phyloP scores from a whole-genome alignment of 2,888 invertebrate species.

The Caenorhabditis sp. region DNA sequence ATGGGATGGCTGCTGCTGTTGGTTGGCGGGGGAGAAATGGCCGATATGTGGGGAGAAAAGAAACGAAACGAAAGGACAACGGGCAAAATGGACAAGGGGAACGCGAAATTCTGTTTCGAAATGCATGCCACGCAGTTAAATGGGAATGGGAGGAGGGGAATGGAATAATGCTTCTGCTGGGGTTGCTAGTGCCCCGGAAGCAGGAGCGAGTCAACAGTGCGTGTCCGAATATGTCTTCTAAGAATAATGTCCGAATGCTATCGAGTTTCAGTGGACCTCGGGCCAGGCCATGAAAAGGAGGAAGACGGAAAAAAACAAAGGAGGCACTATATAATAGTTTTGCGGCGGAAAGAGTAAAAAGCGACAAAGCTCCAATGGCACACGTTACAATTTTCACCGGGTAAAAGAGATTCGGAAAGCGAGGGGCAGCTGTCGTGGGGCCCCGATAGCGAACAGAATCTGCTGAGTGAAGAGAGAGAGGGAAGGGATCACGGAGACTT shows the following conservation, averaged over 20 bases:
- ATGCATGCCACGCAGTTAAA: constrained; percentile 1
- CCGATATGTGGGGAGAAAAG: neutral
- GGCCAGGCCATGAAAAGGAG: neutral
- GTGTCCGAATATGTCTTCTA: too few species aligned
- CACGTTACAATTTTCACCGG: constrained; percentile 13
- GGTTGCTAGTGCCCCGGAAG: neutral
- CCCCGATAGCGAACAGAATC: constrained; percentile 26
- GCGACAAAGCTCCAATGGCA: constrained; percentile 8
- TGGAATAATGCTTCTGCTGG: too few species aligned
- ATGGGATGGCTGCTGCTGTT: neutral
- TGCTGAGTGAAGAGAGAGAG: neutral
- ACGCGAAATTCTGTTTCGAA: constrained; percentile 17
- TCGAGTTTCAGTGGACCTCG: neutral
- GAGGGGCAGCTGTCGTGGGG: constrained; percentile 53
- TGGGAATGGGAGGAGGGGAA: too few species aligned
- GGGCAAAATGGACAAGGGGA: neutral
- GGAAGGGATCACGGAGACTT: constrained; percentile 15
- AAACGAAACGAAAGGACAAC: too few species aligned
- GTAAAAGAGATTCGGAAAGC: neutral
- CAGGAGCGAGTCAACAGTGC: constrained; percentile 10
- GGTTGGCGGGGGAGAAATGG: neutral
- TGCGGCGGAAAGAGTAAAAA: neutral
- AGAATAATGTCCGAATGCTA: neutral
- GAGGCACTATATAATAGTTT: constrained; percentile 1
- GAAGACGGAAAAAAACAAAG: neutral